phyloP scores from a whole-genome alignment of 2,888 invertebrate species.

The Masnerella sp. region DNA sequence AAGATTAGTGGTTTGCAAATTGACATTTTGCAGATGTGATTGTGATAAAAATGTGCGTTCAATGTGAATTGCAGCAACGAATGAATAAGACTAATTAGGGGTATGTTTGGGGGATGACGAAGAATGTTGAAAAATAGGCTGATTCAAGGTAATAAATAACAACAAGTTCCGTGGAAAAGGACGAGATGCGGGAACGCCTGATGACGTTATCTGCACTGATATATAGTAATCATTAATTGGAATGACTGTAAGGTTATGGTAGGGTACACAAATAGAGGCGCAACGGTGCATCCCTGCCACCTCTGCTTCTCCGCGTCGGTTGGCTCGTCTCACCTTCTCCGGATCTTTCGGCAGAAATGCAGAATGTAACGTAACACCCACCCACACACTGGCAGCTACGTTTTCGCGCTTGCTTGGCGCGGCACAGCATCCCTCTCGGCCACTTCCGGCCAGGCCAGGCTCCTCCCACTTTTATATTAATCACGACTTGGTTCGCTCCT shows the following conservation, averaged over 20 bases:
- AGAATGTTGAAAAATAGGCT: no score
- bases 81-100: no score
- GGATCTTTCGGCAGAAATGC: slow-evolving; percentile 58
- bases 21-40: no score
- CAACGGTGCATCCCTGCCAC: slow-evolving; percentile 54
- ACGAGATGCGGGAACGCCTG: neutral
- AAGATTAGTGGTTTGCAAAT: no score
- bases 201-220: slow-evolving; percentile 38
- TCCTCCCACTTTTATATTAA: slow-evolving; percentile 78
- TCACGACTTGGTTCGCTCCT: slow-evolving; percentile 76
- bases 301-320: slow-evolving; percentile 50
- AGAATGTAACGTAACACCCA: slow-evolving; percentile 57
- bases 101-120: no score
- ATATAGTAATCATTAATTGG: slow-evolving; percentile 44
- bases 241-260: no score
- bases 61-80: no score
- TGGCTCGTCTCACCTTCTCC: slow-evolving; percentile 59
- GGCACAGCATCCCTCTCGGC: slow-evolving; percentile 74
- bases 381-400: slow-evolving; percentile 65
- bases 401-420: slow-evolving; percentile 73
- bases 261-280: slow-evolving; percentile 17
- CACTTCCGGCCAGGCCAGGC: slow-evolving; percentile 74
- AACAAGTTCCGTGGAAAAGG: slow-evolving; percentile 1
- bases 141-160: no score
- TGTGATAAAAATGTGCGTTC: no score